A percentile compares a stretch with the other conserved stretches of the same genome.
Evolutionary conservation across 2,888 invertebrate genomes (phyloP).

Genomic region (Unio pictorum): DNA sequence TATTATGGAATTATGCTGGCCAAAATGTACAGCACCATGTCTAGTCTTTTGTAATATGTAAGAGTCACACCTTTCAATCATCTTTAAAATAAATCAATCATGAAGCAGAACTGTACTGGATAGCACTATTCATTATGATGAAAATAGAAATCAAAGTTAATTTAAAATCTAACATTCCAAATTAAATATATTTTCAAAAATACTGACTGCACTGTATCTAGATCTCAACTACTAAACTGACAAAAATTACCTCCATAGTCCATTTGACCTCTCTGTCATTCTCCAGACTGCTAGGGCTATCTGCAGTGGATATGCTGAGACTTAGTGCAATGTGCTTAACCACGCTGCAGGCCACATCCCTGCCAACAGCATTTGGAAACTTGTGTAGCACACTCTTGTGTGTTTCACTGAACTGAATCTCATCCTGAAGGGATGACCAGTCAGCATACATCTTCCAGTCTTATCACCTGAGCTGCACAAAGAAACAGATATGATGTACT

Average conservation of each 20-base stretch:
- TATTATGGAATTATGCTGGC: too few relatives aligned
- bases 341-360: slow-evolving; percentile 86
- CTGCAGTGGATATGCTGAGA: slow-evolving; percentile 75
- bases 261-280: slow-evolving; percentile 82
- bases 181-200: too few relatives aligned
- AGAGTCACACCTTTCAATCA: too few relatives aligned
- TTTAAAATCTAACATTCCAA: background rate
- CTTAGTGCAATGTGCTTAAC: slow-evolving; percentile 84
- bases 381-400: slow-evolving; percentile 80
- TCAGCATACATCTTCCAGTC: slow-evolving; percentile 70
- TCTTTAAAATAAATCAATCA: too few relatives aligned
- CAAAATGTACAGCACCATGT: too few relatives aligned
- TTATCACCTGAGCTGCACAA: background rate
- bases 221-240: background rate
- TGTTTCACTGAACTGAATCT: slow-evolving; percentile 69
- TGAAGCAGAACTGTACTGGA: too few relatives aligned
- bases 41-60: too few relatives aligned
- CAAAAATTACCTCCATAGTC: slow-evolving; percentile 80
- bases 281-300: slow-evolving; percentile 84
- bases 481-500: background rate
- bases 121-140: background rate
- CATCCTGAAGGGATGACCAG: slow-evolving; percentile 71
- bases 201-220: background rate
- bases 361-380: slow-evolving; percentile 81
- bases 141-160: background rate